Evolutionary conservation across 1,140 invertebrate species (phyloP).

Genomic region (Drosophila repletoides): DNA sequence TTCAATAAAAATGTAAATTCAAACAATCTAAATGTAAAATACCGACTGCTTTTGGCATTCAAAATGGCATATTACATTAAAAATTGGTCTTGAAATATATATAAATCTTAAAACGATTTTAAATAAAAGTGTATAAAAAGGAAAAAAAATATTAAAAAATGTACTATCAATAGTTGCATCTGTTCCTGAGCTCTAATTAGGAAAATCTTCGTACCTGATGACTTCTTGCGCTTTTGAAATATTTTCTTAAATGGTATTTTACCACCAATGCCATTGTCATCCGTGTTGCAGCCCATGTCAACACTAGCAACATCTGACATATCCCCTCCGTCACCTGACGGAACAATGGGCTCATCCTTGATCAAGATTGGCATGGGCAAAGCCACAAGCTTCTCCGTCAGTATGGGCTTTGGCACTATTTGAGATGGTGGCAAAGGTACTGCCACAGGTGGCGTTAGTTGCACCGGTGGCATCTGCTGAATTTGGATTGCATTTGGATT

Average conservation of each 20-base stretch:
- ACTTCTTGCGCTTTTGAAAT: constrained; percentile 78
- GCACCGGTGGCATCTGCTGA: neutral
- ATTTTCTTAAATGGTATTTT: constrained; percentile 80
- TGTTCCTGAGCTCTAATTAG: no score
- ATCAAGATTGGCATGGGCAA: constrained; percentile 28
- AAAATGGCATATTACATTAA: no score
- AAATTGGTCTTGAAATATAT: no score
- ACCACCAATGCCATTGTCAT: constrained; percentile 40
- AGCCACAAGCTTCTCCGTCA: neutral
- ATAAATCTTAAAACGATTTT: no score
- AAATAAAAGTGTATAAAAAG: no score
- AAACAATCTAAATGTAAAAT: no score
- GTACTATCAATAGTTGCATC: no score
- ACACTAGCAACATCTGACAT: neutral
- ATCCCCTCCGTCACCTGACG: neutral
- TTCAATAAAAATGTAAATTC: no score
- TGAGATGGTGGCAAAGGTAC: neutral
- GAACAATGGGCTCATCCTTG: constrained; percentile 31
- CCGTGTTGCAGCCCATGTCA: neutral
- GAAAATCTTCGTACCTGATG: constrained; percentile 64
- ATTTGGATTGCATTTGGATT: constrained; percentile 44
- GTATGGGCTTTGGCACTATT: no score
- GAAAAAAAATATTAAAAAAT: neutral
- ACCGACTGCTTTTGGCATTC: no score
- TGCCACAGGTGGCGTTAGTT: neutral